Evolutionary conservation across 2,113 vertebrate species (phyloP).

Genomic region (Thinocorus orbignyianus): DNA sequence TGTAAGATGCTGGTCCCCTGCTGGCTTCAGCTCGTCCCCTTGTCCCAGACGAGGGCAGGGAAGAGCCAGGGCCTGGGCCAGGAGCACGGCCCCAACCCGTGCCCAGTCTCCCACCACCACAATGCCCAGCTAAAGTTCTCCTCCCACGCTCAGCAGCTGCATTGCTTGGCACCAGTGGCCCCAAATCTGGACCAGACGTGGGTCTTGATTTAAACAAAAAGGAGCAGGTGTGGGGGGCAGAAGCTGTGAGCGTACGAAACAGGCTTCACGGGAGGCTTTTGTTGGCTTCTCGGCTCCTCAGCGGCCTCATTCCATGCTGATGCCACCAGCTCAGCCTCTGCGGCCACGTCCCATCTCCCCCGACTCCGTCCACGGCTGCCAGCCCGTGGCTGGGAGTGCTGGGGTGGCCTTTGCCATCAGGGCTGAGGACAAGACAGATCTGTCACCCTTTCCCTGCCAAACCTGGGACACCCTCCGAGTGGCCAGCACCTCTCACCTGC

Average conservation of each 20-base stretch:
- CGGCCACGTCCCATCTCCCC: too few species aligned
- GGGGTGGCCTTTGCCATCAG: background rate
- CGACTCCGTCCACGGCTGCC: rapidly evolving
- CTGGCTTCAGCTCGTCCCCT: background rate
- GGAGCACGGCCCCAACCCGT: background rate
- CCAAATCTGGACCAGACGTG: background rate
- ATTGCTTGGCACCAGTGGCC: rapidly evolving
- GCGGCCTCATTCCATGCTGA: background rate
- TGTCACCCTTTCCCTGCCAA: rapidly evolving
- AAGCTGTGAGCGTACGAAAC: background rate
- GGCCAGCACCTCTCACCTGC: background rate
- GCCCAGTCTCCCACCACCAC: background rate
- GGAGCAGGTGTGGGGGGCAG: background rate
- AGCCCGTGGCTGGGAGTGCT: background rate
- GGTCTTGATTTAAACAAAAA: background rate
- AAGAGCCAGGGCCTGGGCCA: background rate
- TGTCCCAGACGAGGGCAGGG: rapidly evolving
- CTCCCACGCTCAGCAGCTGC: background rate
- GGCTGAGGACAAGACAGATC: background rate
- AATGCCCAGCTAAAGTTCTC: background rate
- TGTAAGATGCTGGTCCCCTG: background rate
- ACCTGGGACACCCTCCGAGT: background rate
- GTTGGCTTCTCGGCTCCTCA: background rate
- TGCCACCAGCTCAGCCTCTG: background rate
- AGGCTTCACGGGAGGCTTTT: background rate